These are phyloP conservation scores for Drosophila arizonae DNA, from an alignment of 1,140 invertebrate genomes.

Conservation along the genomic window DNA sequence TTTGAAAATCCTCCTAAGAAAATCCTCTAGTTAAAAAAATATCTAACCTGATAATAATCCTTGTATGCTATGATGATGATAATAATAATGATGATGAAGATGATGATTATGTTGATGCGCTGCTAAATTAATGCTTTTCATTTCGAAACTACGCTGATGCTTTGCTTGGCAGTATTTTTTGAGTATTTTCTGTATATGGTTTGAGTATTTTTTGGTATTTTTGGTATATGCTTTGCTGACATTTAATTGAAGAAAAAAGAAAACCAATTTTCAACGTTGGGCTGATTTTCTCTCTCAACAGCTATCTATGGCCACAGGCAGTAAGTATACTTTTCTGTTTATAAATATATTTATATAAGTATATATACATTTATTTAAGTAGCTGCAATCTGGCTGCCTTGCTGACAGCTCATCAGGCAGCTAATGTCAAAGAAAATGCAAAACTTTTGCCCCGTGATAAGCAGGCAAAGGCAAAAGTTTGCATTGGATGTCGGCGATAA, in stretches of 20 bases:
- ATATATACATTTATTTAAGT: neutral
- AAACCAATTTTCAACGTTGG: neutral
- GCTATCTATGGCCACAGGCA: neutral
- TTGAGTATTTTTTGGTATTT: neutral
- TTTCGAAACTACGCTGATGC: constrained; percentile 18
- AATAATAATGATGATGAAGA: constrained; percentile 3
- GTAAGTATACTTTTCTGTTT: constrained; percentile 37
- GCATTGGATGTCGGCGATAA: constrained; percentile 23
- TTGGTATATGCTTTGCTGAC: constrained; percentile 8
- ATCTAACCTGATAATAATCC: constrained; percentile 9
- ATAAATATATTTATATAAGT: neutral
- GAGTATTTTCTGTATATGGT: constrained; percentile 6
- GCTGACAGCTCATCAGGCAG: constrained; percentile 30
- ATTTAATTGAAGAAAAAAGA: neutral
- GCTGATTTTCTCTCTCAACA: neutral
- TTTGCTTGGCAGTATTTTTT: constrained; percentile 15
- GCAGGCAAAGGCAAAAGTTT: constrained; percentile 37
- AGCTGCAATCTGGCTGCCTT: neutral
- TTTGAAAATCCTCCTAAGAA: constrained; percentile 14
- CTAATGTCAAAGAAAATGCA: constrained; percentile 37
- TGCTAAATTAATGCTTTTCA: constrained; percentile 23
- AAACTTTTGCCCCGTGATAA: constrained; percentile 41
- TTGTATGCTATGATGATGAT: constrained; percentile 29
- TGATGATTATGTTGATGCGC: no score
- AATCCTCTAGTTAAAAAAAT: constrained; percentile 16